Conservation (phyloP, 2,113 vertebrate genomes). For the Fregetta grallaria region DNA sequence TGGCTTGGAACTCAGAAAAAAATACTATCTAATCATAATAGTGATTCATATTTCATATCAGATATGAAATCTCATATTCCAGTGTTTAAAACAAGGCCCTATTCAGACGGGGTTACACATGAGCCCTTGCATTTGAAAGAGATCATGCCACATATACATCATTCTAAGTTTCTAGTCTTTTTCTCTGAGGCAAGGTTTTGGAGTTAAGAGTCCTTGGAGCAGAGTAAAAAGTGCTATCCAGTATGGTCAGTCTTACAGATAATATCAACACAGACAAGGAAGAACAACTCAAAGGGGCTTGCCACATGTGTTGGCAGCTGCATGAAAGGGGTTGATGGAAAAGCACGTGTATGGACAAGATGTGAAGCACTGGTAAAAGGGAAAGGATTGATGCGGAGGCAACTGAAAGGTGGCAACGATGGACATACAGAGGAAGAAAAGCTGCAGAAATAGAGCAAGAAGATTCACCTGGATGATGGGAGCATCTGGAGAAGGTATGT, state of each 20-base stretch:
- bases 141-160: background rate
- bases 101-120: background rate
- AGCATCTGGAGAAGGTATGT: background rate
- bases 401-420: background rate
- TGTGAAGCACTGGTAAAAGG: background rate
- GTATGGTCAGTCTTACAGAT: background rate
- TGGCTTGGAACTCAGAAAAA: background rate
- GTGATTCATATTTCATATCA: background rate
- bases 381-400: background rate
- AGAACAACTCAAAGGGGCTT: background rate
- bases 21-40: background rate
- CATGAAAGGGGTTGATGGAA: background rate
- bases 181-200: background rate
- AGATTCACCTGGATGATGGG: background rate
- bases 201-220: background rate
- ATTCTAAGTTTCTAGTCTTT: background rate
- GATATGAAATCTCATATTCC: background rate
- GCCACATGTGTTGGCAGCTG: background rate
- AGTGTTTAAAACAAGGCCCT: background rate
- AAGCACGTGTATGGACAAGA: rapidly evolving
- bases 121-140: background rate
- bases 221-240: background rate
- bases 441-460: background rate
- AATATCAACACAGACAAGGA: background rate
- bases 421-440: background rate